Base-by-base conservation (phyloP, 92 coral and sea anemone genomes). In the Siderastrea siderea region DNA sequence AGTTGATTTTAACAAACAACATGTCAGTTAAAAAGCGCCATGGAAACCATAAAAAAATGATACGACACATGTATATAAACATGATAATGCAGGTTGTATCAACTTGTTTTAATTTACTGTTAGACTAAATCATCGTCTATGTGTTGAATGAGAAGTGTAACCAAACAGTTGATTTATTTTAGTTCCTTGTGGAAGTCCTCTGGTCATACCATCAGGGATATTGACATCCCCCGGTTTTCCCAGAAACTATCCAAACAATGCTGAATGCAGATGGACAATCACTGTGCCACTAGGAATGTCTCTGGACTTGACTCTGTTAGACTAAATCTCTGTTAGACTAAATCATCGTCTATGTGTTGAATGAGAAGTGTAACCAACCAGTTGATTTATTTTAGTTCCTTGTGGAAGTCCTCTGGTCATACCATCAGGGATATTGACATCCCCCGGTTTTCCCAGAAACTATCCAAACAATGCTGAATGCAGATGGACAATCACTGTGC, bases 391-490 rank as follows among this genome's bases (percentile, higher is more conserved):
- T 38, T 46, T 44, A 84, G 80, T 75, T 4, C 61, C 54, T 50
- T 93, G 94, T 68, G 96, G 94, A 52, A 92, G 88, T 45, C 78
- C 85, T 47, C 81, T 94, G 53, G 81, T 90, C 3, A 60, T 58
- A 1, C 48, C 92, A 54, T 38, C 82, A 17, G 96, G 96, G 9
- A 65, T 64, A 14, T 88, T 94, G 26, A 66, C 90, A 8, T 87
- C 93, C 71, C 96, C 94, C 10, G 79, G 75, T 17, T 94, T 71
- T 26, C 94, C 96, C 3, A 57, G 58, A 19, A 66, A 76, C 67
- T 94, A 94, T 77, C 92, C 92, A 49, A 83, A 94, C 84, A 89
- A 88, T 71, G 82, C 86, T n/a, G 74, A 87, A 14, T 91, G 96
- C 83, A 70, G 71, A 3, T 94, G 94, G 94, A 57, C 80, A 65